Evolutionary conservation across 2,797 vertebrate species (phyloP).

Genomic region (Chrysocyon brachyurus): DNA sequence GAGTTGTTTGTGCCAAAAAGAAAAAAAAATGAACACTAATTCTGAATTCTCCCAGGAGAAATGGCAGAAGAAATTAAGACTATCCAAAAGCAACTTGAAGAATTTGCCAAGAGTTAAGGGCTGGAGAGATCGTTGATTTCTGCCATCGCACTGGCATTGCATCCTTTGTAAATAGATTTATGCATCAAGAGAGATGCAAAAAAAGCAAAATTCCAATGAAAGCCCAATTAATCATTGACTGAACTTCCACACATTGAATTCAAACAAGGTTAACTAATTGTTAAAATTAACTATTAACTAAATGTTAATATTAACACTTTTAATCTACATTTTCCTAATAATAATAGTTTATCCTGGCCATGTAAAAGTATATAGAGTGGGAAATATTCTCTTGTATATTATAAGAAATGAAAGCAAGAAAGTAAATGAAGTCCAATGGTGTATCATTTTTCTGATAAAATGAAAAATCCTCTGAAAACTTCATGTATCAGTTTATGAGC

Average conservation of each 20-base stretch:
- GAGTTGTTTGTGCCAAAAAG: background rate
- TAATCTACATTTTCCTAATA: background rate
- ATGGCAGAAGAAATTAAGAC: background rate
- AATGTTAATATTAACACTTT: constrained; percentile 18
- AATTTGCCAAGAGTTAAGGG: background rate
- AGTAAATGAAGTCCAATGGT: background rate
- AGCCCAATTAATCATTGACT: background rate
- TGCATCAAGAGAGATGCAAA: background rate
- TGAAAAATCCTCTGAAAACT: constrained; percentile 22
- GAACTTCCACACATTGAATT: background rate
- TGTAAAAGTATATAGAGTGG: background rate
- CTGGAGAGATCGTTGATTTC: background rate
- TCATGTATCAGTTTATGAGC: background rate
- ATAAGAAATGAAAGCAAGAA: constrained; percentile 9
- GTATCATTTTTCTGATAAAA: background rate
- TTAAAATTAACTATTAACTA: background rate
- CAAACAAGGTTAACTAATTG: constrained; percentile 9
- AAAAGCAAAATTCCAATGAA: background rate
- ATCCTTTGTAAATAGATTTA: background rate
- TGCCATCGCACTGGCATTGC: background rate
- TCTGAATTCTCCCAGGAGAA: constrained; percentile 24
- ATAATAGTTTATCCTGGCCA: background rate
- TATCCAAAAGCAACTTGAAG: background rate
- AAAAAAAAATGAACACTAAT: constrained; percentile 1
- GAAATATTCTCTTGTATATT: background rate